phyloP scores from a whole-genome alignment of 1,140 invertebrate genomes.

The Hylaeus anthracinus region DNA sequence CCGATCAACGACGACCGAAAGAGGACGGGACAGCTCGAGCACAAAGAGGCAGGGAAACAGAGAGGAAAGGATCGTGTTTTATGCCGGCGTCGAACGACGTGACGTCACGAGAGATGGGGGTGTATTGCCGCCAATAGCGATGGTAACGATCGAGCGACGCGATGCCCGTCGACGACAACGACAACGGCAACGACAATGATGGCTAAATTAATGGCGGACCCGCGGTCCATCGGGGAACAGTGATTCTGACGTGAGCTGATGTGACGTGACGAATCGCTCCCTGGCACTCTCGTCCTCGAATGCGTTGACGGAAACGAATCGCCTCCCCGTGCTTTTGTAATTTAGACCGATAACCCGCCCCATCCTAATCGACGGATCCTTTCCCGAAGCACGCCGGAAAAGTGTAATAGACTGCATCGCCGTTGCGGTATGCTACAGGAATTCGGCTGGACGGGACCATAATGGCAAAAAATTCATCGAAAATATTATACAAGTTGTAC shows the following conservation, averaged over 20 bases:
- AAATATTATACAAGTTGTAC: too few species aligned
- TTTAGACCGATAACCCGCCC: neutral
- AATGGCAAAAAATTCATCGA: too few species aligned
- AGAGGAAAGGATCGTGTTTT: slow-evolving; percentile 17
- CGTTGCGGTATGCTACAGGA: neutral
- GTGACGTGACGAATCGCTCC: slow-evolving; percentile 39
- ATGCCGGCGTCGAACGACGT: neutral
- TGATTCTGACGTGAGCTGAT: slow-evolving; percentile 40
- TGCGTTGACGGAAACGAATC: slow-evolving; percentile 28
- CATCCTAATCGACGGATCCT: neutral
- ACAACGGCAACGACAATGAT: slow-evolving; percentile 18
- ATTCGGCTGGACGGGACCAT: too few species aligned
- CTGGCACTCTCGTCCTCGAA: slow-evolving; percentile 12
- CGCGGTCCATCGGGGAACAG: slow-evolving; percentile 23
- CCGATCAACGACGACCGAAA: slow-evolving; percentile 28
- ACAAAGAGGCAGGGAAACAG: neutral
- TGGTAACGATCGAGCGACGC: slow-evolving; percentile 22
- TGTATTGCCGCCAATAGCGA: slow-evolving; percentile 2
- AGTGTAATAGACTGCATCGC: neutral
- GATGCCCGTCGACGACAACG: slow-evolving; percentile 6
- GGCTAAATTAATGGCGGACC: slow-evolving; percentile 37
- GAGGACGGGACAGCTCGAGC: neutral
- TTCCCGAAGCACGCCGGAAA: neutral
- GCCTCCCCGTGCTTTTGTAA: slow-evolving; percentile 1
- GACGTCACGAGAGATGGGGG: neutral